Evolutionary conservation across 1,140 invertebrate species (phyloP).

Genomic region (Drosophila oshimai): DNA sequence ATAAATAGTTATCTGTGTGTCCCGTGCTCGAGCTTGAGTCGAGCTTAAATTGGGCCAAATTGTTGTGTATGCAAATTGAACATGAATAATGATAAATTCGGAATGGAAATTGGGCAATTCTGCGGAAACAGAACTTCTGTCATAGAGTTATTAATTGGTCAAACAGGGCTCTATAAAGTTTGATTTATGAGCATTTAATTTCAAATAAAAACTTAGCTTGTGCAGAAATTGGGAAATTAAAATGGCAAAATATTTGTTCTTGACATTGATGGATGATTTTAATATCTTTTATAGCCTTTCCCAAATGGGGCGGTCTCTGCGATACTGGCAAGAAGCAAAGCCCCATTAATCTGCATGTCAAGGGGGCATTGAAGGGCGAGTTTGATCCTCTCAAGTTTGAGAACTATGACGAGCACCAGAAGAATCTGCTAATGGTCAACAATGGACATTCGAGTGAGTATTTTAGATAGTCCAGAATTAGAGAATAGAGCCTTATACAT

Average conservation of each 20-base stretch:
- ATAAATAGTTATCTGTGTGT: not conserved
- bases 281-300: slow-evolving; percentile 58
- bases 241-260: not conserved
- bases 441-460: slow-evolving; percentile 84
- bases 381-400: slow-evolving; percentile 79
- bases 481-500: too few species aligned
- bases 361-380: slow-evolving; percentile 65
- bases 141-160: slow-evolving; percentile 23
- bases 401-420: slow-evolving; percentile 77
- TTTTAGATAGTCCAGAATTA: not conserved
- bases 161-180: slow-evolving; percentile 23
- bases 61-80: slow-evolving; percentile 59
- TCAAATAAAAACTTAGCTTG: slow-evolving; percentile 30
- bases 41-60: slow-evolving; percentile 68
- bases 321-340: slow-evolving; percentile 82
- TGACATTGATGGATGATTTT: not conserved
- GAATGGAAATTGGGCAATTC: slow-evolving; percentile 4
- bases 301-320: slow-evolving; percentile 83
- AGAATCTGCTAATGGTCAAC: slow-evolving; percentile 81
- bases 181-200: slow-evolving; percentile 36
- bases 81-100: slow-evolving; percentile 31
- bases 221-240: not conserved
- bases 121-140: slow-evolving; percentile 2
- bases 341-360: slow-evolving; percentile 82
- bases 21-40: slow-evolving; percentile 12